A percentile compares a stretch with the other conserved stretches of the same genome.
phyloP scores from a whole-genome alignment of 2,888 invertebrate species.

The Diarsia dahlii region DNA sequence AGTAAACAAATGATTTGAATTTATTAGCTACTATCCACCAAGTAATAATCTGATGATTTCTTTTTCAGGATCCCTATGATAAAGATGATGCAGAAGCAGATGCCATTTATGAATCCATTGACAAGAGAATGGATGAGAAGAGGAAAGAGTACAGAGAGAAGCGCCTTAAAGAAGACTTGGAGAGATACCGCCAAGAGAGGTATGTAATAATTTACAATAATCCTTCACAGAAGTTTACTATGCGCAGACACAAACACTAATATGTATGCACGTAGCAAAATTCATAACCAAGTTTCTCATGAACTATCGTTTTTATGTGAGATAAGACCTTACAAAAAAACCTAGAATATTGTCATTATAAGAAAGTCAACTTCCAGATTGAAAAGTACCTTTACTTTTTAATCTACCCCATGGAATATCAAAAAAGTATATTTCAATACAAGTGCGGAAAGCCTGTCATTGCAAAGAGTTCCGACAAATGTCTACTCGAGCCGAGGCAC shows the following conservation, averaged over 20 bases:
- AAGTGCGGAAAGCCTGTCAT: too few species aligned
- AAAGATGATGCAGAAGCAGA: slow-evolving; percentile 99
- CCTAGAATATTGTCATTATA: too few species aligned
- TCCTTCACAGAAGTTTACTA: background rate
- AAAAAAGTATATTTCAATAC: too few species aligned
- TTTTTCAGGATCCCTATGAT: slow-evolving; percentile 97
- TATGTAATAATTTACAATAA: slow-evolving; percentile 60
- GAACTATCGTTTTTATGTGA: too few species aligned
- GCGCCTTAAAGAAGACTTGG: slow-evolving; percentile 97
- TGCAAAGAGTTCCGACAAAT: too few species aligned
- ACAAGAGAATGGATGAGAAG: slow-evolving; percentile 99
- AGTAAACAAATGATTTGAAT: too few species aligned
- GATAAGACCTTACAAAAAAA: too few species aligned
- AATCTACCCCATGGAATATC: too few species aligned
- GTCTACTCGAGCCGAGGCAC: too few species aligned
- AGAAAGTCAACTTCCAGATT: background rate
- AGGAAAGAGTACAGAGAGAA: slow-evolving; percentile 98
- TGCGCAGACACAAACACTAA: background rate
- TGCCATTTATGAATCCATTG: slow-evolving; percentile 99
- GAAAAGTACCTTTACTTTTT: background rate
- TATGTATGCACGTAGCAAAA: too few species aligned
- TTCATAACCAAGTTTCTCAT: too few species aligned
- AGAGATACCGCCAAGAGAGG: slow-evolving; percentile 98
- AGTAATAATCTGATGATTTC: background rate
- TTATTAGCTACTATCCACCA: too few species aligned